Percentiles rank a stretch among this genome's conserved stretches.
These are phyloP conservation scores for Archaeoteleia sp. DNA, from an alignment of 2,888 invertebrate species.

Conservation along the genomic window DNA sequence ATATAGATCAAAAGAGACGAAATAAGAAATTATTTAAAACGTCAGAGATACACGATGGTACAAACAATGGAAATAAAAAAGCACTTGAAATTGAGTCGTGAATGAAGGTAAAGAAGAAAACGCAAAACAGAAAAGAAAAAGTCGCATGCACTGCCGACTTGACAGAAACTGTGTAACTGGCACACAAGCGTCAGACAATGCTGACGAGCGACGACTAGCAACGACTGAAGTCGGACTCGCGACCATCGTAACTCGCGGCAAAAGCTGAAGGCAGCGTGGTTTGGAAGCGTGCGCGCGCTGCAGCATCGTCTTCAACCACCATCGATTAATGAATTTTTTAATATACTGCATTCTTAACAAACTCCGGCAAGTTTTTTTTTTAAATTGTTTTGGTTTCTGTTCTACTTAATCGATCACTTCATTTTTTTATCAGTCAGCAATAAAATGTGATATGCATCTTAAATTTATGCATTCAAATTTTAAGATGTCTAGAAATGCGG, in stretches of 20 bases:
- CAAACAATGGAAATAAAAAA: background rate
- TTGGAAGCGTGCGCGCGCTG: slow-evolving; percentile 52
- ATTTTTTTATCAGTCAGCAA: no score
- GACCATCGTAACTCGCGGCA: slow-evolving; percentile 50
- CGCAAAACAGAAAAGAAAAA: slow-evolving; percentile 13
- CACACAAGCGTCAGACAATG: slow-evolving; percentile 52
- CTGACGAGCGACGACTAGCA: slow-evolving; percentile 51
- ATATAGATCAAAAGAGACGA: no score
- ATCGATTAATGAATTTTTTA: slow-evolving; percentile 55
- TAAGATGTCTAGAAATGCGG: no score
- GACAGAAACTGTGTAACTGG: slow-evolving; percentile 47
- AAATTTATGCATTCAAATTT: no score
- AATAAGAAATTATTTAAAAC: slow-evolving; percentile 1
- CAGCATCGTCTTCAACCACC: slow-evolving; percentile 52
- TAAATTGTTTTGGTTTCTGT: slow-evolving; percentile 9
- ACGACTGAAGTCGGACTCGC: slow-evolving; percentile 51
- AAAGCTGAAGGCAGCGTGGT: slow-evolving; percentile 45
- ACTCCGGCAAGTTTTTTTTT: slow-evolving; percentile 20
- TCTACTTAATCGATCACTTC: slow-evolving; percentile 12
- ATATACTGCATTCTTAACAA: slow-evolving; percentile 50
- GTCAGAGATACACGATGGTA: background rate
- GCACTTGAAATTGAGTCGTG: slow-evolving; percentile 36
- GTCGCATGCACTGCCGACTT: slow-evolving; percentile 48
- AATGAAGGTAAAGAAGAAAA: slow-evolving; percentile 28
- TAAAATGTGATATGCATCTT: no score